phyloP scores from a whole-genome alignment of 2,888 invertebrate species.

The Hetaerina titia region DNA sequence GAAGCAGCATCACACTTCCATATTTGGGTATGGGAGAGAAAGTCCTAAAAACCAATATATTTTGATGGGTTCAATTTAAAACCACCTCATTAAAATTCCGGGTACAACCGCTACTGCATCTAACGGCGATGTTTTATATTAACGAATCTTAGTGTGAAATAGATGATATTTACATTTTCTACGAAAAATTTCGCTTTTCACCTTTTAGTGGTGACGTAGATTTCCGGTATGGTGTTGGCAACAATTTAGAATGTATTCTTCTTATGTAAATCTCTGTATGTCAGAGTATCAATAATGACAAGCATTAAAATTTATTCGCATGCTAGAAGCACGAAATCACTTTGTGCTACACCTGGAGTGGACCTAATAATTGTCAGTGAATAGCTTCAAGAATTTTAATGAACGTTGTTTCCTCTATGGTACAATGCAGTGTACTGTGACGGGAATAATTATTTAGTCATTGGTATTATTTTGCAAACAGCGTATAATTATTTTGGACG shows the following conservation, averaged over 20 bases:
- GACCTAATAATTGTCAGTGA: neutral
- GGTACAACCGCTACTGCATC: neutral
- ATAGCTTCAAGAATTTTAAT: neutral
- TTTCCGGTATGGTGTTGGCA: constrained; percentile 64
- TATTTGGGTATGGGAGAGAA: constrained; percentile 72
- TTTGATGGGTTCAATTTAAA: neutral
- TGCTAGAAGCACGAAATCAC: neutral
- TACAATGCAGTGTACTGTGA: neutral
- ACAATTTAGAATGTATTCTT: constrained; percentile 37
- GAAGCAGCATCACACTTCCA: constrained; percentile 71
- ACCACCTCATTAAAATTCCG: neutral
- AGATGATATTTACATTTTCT: constrained; percentile 47
- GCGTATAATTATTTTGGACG: neutral
- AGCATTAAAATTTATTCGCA: neutral
- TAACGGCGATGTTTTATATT: neutral
- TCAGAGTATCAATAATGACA: constrained; percentile 34
- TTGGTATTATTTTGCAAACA: neutral
- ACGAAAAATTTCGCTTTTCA: constrained; percentile 57
- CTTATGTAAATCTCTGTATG: neutral
- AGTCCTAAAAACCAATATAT: constrained; percentile 48
- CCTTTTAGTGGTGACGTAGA: neutral
- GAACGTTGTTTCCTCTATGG: neutral
- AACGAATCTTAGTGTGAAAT: neutral
- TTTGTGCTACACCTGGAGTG: neutral
- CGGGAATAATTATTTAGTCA: neutral